Base-by-base conservation (phyloP, 1,140 invertebrate species). In the Calephelis nemesis region DNA sequence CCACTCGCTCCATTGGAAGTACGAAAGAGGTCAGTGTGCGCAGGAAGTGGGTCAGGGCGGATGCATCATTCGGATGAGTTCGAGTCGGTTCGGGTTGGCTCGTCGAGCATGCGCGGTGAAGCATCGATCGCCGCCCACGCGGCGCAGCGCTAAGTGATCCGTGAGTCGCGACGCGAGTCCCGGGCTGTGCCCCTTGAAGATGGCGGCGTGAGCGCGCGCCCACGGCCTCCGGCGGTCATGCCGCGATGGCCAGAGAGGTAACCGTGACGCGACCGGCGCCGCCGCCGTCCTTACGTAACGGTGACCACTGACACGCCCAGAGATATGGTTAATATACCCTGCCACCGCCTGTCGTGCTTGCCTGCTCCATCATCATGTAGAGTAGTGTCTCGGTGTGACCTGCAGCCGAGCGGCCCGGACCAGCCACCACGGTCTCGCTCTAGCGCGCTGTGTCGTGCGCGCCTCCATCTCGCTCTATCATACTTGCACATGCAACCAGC, bases 221-320 rank as follows among this genome's bases (percentile, higher is more conserved):
- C 81, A 79, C 87, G 88, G 88, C 88, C 88, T 87, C 87, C 87
- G 87, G 88, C 88, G 88, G 88, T 90, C 90, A 91, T 91, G 91
- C 88, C 89, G 91, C 90, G 89, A 92, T 92, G 91, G 91, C 91
- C 88, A 92, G 89, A 92, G 91, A 92, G 91, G 90, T 92, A 91
- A 90, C 84, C 76, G 75, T 73, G 75, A 75, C 78, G 81, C 75
- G 79, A 67, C 72, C 71, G 78, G 80, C 77, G 76, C 73, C 82
- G 77, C 76, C 77, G 74, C 82, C 72, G 67, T 64, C 73, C 74
- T 82, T 80, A 81, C 81, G 76, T 83, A 84, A 83, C 83, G 74
- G 72, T 63, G 69, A 67, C 58, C 74, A 65, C 76, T 69, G 77
- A 80, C 84, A 81, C 83, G 79, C 83, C 81, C 79, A 75, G 66